Percentiles rank a stretch among this genome's conserved stretches.
Evolutionary conservation across 2,888 invertebrate genomes (phyloP).

Genomic region (Octodonta nipae): DNA sequence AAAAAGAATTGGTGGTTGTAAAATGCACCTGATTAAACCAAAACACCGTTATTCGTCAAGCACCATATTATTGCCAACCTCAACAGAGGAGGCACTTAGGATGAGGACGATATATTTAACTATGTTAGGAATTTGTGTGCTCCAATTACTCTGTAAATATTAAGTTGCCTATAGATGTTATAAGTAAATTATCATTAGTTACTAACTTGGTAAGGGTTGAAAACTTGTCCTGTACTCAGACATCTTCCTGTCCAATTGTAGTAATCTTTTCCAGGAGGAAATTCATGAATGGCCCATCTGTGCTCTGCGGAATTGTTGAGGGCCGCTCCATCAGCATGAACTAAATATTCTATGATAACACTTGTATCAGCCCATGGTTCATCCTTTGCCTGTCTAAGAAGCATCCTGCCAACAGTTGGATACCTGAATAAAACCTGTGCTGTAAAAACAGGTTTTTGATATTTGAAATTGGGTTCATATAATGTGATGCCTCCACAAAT

Average conservation of each 20-base stretch:
- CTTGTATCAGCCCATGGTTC: slow-evolving; percentile 76
- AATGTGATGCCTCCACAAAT: slow-evolving; percentile 52
- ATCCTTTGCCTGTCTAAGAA: slow-evolving; percentile 68
- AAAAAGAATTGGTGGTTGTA: no score
- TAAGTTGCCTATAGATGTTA: no score
- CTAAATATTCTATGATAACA: slow-evolving; percentile 67
- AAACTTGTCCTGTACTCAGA: slow-evolving; percentile 61
- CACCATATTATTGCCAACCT: no score
- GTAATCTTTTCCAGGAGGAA: slow-evolving; percentile 71
- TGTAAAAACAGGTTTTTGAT: slow-evolving; percentile 59
- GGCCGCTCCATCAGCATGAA: slow-evolving; percentile 74
- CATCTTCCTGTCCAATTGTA: slow-evolving; percentile 83
- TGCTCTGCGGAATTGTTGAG: slow-evolving; percentile 61
- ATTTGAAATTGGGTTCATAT: slow-evolving; percentile 50
- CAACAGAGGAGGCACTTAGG: no score
- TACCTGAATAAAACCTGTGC: slow-evolving; percentile 64
- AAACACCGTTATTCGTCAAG: no score
- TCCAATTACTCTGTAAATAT: no score
- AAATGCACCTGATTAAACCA: no score
- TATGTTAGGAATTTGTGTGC: no score
- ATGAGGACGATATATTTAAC: no score
- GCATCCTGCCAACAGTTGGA: slow-evolving; percentile 72
- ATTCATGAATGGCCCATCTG: slow-evolving; percentile 73
- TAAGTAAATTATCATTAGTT: no score
- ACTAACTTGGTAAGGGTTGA: slow-evolving; percentile 59